Base-by-base conservation (phyloP, 2,888 invertebrate species). In the Xestia sexstrigata region DNA sequence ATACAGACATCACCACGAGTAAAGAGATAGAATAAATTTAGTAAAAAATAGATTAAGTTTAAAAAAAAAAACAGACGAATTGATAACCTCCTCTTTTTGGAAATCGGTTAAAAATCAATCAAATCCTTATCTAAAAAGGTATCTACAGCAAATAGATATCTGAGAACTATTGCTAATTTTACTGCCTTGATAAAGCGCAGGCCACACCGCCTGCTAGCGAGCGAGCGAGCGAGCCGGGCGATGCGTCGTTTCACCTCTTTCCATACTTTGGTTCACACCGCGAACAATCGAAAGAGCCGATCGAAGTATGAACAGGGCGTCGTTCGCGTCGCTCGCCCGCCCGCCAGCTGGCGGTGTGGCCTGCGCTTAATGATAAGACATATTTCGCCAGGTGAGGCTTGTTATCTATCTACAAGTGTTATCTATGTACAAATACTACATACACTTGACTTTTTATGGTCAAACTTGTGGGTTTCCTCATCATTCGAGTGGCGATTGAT, bases 341-440 rank as follows among this genome's bases (percentile, higher is more conserved):
- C n/a, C n/a, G n/a, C n/a, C n/a, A n/a, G n/a, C n/a, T n/a, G n/a
- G n/a, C n/a, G n/a, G n/a, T n/a, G n/a, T n/a, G n/a, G n/a, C n/a
- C n/a, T n/a, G n/a, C n/a, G n/a, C n/a, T n/a, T n/a, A n/a, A 35
- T 55, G 63, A n/a, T 68, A 55, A 63, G 30, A 45, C 20, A 0
- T 11, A 23, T 58, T 55, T 58, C 42, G 42, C 58, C 58, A 65
- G 68, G 11, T 69, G 35, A n/a, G 20, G 1, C 26, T 35, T 8
- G 42, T 55, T 79, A 79, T 81, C 79, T 35, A n/a, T 69, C 79
- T n/a, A n/a, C n/a, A n/a, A n/a, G 13, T 65, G 58, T 58, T 79
- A 79, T 76, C 58, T 26, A n/a, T n/a, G n/a, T n/a, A 52, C 26
- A 26, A 60, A 58, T 42, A 65, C 49, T 49, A 23, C 65, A 63